phyloP scores from a whole-genome alignment of 2,888 invertebrate genomes.

The Epistrophe eligans region DNA sequence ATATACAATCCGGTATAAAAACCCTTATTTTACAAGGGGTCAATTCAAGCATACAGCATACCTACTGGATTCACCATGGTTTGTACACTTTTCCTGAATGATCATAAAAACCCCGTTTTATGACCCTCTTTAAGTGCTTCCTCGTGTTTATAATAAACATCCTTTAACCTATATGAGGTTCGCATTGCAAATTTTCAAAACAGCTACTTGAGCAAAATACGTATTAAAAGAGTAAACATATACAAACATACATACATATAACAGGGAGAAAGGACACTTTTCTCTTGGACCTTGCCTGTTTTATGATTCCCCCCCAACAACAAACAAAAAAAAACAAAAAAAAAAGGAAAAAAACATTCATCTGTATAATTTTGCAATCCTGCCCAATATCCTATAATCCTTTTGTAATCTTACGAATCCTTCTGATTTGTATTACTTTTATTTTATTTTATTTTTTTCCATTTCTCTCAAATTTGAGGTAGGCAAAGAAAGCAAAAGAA shows the following conservation, averaged over 20 bases:
- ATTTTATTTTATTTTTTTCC: background rate
- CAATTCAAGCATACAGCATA: conserved; percentile 36
- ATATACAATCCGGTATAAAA: conserved; percentile 14
- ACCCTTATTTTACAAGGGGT: conserved; percentile 65
- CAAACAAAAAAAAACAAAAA: background rate
- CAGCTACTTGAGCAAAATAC: conserved; percentile 68
- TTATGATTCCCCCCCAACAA: conserved; percentile 34
- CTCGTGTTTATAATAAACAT: conserved; percentile 32
- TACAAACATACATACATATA: conserved; percentile 22
- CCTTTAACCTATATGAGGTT: conserved; percentile 38
- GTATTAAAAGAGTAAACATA: conserved; percentile 50
- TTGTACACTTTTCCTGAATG: conserved; percentile 44
- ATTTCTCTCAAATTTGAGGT: conserved; percentile 14
- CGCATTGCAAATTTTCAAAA: conserved; percentile 50
- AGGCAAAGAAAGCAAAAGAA: background rate
- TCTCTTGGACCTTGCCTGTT: conserved; percentile 37
- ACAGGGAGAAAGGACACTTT: background rate
- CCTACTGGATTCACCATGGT: conserved; percentile 15
- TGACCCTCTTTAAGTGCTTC: conserved; percentile 67
- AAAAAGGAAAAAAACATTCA: conserved; percentile 43
- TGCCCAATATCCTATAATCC: conserved; percentile 67
- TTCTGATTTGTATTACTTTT: conserved; percentile 68
- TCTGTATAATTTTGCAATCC: conserved; percentile 54
- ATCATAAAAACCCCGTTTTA: conserved; percentile 73
- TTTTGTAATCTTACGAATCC: conserved; percentile 70